phyloP scores from a whole-genome alignment of 1,140 invertebrate genomes.

The Onthophagus taurus region DNA sequence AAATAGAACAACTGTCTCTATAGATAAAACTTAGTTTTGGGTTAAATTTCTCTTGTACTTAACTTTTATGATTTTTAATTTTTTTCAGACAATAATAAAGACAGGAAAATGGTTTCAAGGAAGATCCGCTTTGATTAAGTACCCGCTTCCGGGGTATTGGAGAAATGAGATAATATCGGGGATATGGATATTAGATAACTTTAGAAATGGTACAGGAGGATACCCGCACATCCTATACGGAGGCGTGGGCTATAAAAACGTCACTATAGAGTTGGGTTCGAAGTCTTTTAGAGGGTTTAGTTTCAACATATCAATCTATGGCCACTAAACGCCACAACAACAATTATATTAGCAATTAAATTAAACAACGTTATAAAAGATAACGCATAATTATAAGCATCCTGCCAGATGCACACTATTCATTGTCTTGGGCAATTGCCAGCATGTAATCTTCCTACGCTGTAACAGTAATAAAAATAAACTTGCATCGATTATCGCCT shows the following conservation, averaged over 20 bases:
- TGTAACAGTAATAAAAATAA: too few relatives aligned
- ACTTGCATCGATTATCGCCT: too few relatives aligned
- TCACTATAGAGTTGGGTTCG: constrained; percentile 2
- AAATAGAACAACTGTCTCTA: too few relatives aligned
- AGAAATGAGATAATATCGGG: constrained; percentile 7
- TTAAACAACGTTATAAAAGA: background rate
- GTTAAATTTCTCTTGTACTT: too few relatives aligned
- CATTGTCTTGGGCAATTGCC: too few relatives aligned
- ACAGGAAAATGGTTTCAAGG: background rate
- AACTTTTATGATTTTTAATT: background rate
- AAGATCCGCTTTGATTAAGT: background rate
- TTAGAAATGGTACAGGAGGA: constrained; percentile 8
- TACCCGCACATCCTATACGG: constrained; percentile 4
- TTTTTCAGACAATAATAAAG: background rate
- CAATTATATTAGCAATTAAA: too few relatives aligned
- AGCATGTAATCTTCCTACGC: too few relatives aligned
- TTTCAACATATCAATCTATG: constrained; percentile 7
- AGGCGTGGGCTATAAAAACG: constrained; percentile 9
- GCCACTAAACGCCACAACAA: background rate
- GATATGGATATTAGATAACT: constrained; percentile 5
- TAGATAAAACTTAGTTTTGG: too few relatives aligned
- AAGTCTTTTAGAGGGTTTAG: constrained; percentile 4
- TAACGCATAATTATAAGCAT: too few relatives aligned
- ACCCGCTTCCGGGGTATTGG: constrained; percentile 2
- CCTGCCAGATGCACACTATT: too few relatives aligned